Evolutionary conservation across 1,140 invertebrate genomes (phyloP), one percentile per base, ranked within the genome.

Genomic region (Drosophila teissieri): DNA sequence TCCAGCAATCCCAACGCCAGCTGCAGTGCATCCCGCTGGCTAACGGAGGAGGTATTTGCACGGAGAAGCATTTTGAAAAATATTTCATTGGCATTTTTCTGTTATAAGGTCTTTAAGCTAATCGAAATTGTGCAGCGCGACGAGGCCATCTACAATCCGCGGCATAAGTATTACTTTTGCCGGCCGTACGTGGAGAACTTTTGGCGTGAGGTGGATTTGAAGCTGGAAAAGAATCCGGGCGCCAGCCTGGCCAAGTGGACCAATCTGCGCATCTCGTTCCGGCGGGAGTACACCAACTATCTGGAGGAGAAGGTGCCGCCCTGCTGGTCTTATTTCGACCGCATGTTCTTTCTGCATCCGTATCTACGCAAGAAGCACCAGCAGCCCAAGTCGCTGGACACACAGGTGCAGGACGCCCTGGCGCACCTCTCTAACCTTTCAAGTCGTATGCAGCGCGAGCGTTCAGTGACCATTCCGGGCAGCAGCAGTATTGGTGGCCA

Each of bases 201-300:
- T 31, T 92, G 91, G 91, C 80, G 91, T 31, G 91, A 92, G 22
- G 89, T 92, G 15, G 91, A 92, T 44, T 45, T 78, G 8, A 91
- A 89, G 61, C 55, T 92, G 8, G 91, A 91, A n/a, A 92, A 92
- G 52, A 92, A 92, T 52, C 89, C 91, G n/a, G 91, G 91, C 3
- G 85, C 91, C 10, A 92, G 91, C 51, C 53, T 92, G n/a, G 91
- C 91, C n/a, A 92, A 92, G 60, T 92, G 91, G 91, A 92, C 91
- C 8, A 92, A 92, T 63, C 60, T 92, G 15, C 75, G 91, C 17
- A 92, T 92, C 19, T 92, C 91, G 0, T 92, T 92, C 46, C 76
- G 91, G 6, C 82, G 91, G 11, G 91, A 92, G 53, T 92, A 91
- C 52, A 90, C 91, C 1, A 91, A 91, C 49, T 92, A 89, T 52